phyloP scores from a whole-genome alignment of 2,113 vertebrate species.

The Neoarius graeffei region DNA sequence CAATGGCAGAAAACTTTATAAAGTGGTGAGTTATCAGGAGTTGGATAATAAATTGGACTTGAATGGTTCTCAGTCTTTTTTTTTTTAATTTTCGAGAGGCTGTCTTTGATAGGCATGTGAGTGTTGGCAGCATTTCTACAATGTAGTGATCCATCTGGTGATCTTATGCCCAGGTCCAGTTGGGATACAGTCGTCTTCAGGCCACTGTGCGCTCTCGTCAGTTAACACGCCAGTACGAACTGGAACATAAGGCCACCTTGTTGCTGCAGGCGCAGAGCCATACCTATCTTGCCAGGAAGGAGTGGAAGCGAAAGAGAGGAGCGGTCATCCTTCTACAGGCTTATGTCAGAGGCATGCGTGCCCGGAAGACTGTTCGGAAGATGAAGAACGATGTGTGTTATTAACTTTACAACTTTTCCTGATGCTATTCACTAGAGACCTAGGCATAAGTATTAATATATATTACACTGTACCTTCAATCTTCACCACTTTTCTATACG shows the following conservation, averaged over 20 bases:
- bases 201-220: conserved; percentile 78
- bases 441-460: not conserved
- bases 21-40: conserved; percentile 70
- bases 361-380: conserved; percentile 67
- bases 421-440: not conserved
- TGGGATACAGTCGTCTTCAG: conserved; percentile 88
- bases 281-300: conserved; percentile 78
- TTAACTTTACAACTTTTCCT: not conserved
- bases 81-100: too few species aligned
- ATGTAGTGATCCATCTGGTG: not conserved
- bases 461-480: not conserved
- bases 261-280: conserved; percentile 79
- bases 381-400: conserved; percentile 72
- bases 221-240: conserved; percentile 73
- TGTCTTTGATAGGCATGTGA: not conserved
- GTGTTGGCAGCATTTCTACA: not conserved
- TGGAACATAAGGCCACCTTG: conserved; percentile 61
- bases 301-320: conserved; percentile 69
- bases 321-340: conserved; percentile 85
- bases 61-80: not conserved
- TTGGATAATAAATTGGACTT: not conserved
- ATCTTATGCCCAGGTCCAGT: conserved; percentile 72
- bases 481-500: not conserved
- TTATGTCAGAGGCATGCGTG: conserved; percentile 79
- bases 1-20: conserved; percentile 77